Base-by-base conservation (phyloP, 2,113 vertebrate genomes). In the Lepisosteus oculatus region DNA sequence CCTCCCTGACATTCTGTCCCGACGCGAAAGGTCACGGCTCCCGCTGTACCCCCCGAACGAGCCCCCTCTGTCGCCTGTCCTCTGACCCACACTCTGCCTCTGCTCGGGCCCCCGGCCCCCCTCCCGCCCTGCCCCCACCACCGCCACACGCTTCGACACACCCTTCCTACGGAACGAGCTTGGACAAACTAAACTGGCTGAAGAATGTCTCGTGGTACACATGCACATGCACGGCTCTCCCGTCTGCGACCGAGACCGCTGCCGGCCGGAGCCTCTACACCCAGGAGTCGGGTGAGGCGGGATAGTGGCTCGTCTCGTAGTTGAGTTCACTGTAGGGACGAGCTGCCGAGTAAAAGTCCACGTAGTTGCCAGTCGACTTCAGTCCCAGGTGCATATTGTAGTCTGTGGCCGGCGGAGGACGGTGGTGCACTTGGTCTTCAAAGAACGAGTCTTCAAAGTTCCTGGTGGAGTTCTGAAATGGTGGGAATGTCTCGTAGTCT, bases 291-390 rank as follows among this genome's bases (percentile, higher is more conserved):
- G 97, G 97, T 29, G 97, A 99, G 86, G 96, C 97, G 62, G 97
- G 97, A 88, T 99, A 99, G 94, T 99, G 97, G 91, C 97, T 99
- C 85, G 96, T 98, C 92, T 98, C 97, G 86, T 99, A 98, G 93
- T 98, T 99, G 86, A 99, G 95, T 97, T 99, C 97, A 73, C 97
- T 98, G 91, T 99, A 99, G 78, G 97, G 97, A 82, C 97, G 95
- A 86, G 97, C 96, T 59, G 97, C 97, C 0, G 97, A 99, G 89
- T 99, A 99, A 95, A 99, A 99, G 93, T 99, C 97, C 74, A 99
- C 97, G 3, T 99, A 99, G 89, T 99, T 99, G 84, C 97, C 97
- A 0, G 97, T 99, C 86, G 97, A 99, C 90, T 99, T 99, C 84
- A 98, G 95, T 86, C 97, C 97, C 93, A 99, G 94, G 81, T 99